A percentile compares a stretch with the other conserved stretches of the same genome.
phyloP scores from a whole-genome alignment of 1,140 invertebrate species.

The Drosophila navojoa region DNA sequence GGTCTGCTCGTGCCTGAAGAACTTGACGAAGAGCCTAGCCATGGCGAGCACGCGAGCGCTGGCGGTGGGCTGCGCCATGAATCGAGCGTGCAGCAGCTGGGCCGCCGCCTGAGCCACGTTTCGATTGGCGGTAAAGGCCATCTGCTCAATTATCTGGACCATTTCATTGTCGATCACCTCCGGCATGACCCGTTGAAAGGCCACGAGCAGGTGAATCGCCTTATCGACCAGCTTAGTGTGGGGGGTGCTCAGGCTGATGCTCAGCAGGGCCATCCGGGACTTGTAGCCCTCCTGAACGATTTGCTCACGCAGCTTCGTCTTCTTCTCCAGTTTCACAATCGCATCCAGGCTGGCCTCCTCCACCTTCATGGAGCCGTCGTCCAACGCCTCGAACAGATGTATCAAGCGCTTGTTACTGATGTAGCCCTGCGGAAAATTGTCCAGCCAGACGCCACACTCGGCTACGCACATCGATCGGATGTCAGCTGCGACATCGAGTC shows the following conservation, averaged over 20 bases:
- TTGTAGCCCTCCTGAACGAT: slow-evolving; percentile 12
- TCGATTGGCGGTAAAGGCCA: slow-evolving; percentile 50
- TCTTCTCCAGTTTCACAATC: slow-evolving; percentile 1
- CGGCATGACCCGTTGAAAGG: not conserved
- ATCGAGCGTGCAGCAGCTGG: slow-evolving; percentile 3
- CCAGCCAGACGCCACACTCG: slow-evolving; percentile 42
- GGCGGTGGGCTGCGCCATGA: not conserved
- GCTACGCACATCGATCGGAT: slow-evolving; percentile 46
- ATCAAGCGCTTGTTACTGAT: not conserved
- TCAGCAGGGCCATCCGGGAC: slow-evolving; percentile 13
- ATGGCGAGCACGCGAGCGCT: slow-evolving; percentile 9
- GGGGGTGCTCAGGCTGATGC: not conserved
- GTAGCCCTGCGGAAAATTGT: slow-evolving; percentile 26
- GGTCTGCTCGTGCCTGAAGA: slow-evolving; percentile 42
- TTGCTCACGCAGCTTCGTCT: not conserved
- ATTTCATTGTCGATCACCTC: slow-evolving; percentile 22
- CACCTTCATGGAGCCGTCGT: slow-evolving; percentile 30
- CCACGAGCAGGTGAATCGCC: slow-evolving; percentile 32
- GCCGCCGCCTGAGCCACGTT: slow-evolving; percentile 49
- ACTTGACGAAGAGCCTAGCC: slow-evolving; percentile 27
- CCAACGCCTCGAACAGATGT: slow-evolving; percentile 38
- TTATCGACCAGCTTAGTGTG: slow-evolving; percentile 37
- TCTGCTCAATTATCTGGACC: slow-evolving; percentile 20
- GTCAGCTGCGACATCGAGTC: slow-evolving; percentile 26
- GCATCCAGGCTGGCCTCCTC: slow-evolving; percentile 19